Evolutionary conservation across 2,888 invertebrate species (phyloP), one percentile per base, ranked within the genome.

Genomic region (Lamproptera curius): DNA sequence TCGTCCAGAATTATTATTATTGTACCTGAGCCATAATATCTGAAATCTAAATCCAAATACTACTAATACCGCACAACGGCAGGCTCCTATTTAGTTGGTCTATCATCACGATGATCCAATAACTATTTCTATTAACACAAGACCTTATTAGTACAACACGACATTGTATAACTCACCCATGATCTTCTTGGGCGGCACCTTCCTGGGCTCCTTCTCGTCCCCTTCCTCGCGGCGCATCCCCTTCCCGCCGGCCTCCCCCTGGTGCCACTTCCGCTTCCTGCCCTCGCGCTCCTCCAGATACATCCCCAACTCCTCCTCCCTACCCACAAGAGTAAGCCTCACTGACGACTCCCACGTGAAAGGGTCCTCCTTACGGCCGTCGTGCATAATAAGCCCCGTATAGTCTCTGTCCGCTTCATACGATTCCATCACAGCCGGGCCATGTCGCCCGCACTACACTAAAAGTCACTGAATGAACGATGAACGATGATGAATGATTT

Each of bases 101-200:
- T n/a, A n/a, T n/a, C n/a, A n/a, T n/a, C n/a, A n/a, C n/a, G n/a
- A n/a, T n/a, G n/a, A n/a, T n/a, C n/a, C n/a, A n/a, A n/a, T n/a
- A n/a, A n/a, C n/a, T n/a, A n/a, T n/a, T n/a, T n/a, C n/a, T n/a
- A n/a, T n/a, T n/a, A n/a, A n/a, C n/a, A n/a, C n/a, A n/a, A n/a
- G n/a, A n/a, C n/a, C n/a, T n/a, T n/a, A n/a, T n/a, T n/a, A n/a
- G n/a, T n/a, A n/a, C n/a, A n/a, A n/a, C n/a, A n/a, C n/a, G n/a
- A n/a, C n/a, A n/a, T n/a, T n/a, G n/a, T n/a, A n/a, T n/a, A n/a
- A 79, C 86, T 78, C 52, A 87, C 86, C 82, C 75, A 86, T 79
- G 61, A 80, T 54, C 54, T 87, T 87, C 71, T 86, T 86, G 0
- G 84, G 85, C 56, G 84, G 85, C 63, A 78, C 54, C 54, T 74